Percentiles rank a stretch among this genome's conserved stretches.
Evolutionary conservation across 2,113 vertebrate species (phyloP).

Genomic region (Motacilla tschutschensis): DNA sequence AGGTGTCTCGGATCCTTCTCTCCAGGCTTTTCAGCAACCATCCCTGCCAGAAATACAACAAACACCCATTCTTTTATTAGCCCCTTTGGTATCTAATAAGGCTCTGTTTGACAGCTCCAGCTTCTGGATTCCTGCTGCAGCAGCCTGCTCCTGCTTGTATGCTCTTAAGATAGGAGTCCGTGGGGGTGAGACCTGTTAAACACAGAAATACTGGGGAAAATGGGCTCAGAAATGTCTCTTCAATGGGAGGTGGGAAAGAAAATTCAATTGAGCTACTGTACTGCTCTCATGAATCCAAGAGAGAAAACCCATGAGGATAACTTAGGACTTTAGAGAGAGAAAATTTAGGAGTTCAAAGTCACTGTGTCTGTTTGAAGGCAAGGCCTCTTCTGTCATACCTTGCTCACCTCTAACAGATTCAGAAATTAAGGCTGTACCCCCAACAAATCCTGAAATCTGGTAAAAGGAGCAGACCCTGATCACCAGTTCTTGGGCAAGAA

Average conservation of each 20-base stretch:
- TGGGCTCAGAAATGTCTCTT: neutral
- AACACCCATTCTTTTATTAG: conserved; percentile 54
- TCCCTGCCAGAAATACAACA: conserved; percentile 25
- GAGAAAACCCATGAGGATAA: neutral
- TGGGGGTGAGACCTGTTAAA: neutral
- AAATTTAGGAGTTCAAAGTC: neutral
- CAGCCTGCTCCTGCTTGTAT: neutral
- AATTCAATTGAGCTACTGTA: neutral
- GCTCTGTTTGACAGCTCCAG: neutral
- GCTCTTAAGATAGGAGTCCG: neutral
- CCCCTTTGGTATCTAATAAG: conserved; percentile 17
- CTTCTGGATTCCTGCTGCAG: conserved; percentile 31
- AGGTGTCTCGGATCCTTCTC: conserved; percentile 12
- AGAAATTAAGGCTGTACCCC: neutral
- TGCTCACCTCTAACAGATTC: neutral
- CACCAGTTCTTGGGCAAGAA: neutral
- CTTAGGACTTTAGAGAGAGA: neutral
- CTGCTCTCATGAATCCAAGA: neutral
- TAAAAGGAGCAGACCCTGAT: neutral
- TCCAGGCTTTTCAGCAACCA: conserved; percentile 46
- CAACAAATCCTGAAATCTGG: neutral
- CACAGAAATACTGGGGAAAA: neutral
- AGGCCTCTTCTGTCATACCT: neutral
- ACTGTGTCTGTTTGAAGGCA: neutral
- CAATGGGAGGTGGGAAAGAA: neutral